Percentiles rank a stretch among this genome's conserved stretches.
Conservation (phyloP, 1,140 invertebrate genomes). For the Polypedilum pembai region DNA sequence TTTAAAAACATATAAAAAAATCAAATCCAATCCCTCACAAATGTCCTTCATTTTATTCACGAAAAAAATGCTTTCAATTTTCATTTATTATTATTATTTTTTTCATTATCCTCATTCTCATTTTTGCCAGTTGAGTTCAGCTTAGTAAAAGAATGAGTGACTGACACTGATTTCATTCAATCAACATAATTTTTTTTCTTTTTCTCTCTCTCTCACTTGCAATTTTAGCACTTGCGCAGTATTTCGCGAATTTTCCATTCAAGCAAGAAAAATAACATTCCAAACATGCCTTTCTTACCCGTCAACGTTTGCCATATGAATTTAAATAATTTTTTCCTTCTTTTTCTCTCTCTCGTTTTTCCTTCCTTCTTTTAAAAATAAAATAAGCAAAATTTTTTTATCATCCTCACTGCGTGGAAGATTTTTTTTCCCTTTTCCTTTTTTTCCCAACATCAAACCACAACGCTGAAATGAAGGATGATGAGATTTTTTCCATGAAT, state of each 20-base stretch:
- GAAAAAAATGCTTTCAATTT: conserved; percentile 1
- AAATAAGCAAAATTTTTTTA: conserved; percentile 5
- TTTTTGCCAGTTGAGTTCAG: no score
- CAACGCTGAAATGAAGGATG: neutral
- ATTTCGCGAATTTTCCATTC: neutral
- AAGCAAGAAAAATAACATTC: neutral
- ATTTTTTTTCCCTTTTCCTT: neutral
- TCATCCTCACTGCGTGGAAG: neutral
- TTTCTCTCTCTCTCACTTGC: no score
- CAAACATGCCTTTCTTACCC: conserved; percentile 1
- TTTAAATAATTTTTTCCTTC: neutral
- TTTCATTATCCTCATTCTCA: neutral
- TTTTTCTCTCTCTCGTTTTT: neutral
- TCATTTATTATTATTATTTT: neutral
- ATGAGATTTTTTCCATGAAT: neutral
- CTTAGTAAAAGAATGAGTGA: neutral
- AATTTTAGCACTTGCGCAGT: conserved; percentile 1
- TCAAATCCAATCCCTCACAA: neutral
- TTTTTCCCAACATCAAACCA: neutral
- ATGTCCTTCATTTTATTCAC: conserved; percentile 27
- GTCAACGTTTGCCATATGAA: neutral
- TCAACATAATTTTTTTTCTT: conserved; percentile 19
- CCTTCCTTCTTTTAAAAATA: neutral
- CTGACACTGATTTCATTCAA: conserved; percentile 27
- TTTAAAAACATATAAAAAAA: conserved; percentile 13